Evolutionary conservation across 2,888 invertebrate species (phyloP).

Genomic region (Seira musarum): DNA sequence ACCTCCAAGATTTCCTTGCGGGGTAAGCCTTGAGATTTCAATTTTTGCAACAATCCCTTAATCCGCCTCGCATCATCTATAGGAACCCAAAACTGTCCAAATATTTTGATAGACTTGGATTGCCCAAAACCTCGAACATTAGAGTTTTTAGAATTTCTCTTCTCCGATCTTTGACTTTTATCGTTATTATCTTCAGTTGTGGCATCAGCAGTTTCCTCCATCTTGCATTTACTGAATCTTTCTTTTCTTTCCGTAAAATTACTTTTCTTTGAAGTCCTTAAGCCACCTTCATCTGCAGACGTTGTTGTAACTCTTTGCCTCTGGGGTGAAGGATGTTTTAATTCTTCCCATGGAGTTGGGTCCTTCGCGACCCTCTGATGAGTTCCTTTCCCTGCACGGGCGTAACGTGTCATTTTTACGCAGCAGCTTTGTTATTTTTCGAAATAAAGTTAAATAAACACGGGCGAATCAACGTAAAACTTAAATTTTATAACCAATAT

Average conservation of each 20-base stretch:
- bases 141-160: slow-evolving; percentile 8
- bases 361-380: slow-evolving; percentile 81
- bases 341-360: slow-evolving; percentile 82
- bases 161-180: slow-evolving; percentile 4
- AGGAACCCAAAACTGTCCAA: slow-evolving; percentile 82
- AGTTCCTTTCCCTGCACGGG: slow-evolving; percentile 80
- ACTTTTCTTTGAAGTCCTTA: too few species aligned
- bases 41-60: slow-evolving; percentile 77
- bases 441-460: too few species aligned
- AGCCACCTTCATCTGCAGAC: slow-evolving; percentile 73
- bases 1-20: slow-evolving; percentile 79
- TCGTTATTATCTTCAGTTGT: too few species aligned
- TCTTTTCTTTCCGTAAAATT: too few species aligned
- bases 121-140: slow-evolving; percentile 58
- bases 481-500: too few species aligned
- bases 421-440: too few species aligned
- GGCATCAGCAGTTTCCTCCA: too few species aligned
- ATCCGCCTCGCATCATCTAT: slow-evolving; percentile 81
- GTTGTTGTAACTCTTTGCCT: slow-evolving; percentile 3
- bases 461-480: too few species aligned
- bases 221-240: not conserved
- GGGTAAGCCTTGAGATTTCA: slow-evolving; percentile 79
- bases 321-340: slow-evolving; percentile 71
- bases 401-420: slow-evolving; percentile 83
- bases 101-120: slow-evolving; percentile 72